Evolutionary conservation across 2,888 invertebrate genomes (phyloP).

Genomic region (Melanargia galathea): DNA sequence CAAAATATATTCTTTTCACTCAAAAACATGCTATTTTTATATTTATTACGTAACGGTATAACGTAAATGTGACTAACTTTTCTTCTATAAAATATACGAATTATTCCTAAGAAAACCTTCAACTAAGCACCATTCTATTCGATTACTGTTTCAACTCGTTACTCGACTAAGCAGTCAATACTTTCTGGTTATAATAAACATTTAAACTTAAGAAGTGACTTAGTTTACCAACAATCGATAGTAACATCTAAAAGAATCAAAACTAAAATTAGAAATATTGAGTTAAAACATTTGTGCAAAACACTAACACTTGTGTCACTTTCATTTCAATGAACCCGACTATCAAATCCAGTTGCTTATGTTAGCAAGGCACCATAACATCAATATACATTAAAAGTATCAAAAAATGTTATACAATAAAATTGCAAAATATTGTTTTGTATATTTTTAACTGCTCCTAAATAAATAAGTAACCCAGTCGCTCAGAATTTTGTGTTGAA

Average conservation of each 20-base stretch:
- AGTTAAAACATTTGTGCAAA: constrained; percentile 77
- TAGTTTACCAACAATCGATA: constrained; percentile 55
- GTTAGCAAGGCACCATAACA: constrained; percentile 79
- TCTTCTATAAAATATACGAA: constrained; percentile 66
- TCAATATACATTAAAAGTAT: constrained; percentile 70
- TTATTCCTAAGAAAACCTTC: constrained; percentile 70
- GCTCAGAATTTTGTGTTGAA: not conserved
- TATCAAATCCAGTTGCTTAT: constrained; percentile 77
- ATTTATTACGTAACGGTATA: constrained; percentile 44
- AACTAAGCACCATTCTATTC: constrained; percentile 82
- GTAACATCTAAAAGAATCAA: constrained; percentile 60
- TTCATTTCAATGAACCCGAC: constrained; percentile 35
- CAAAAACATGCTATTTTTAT: constrained; percentile 38
- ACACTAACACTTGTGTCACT: constrained; percentile 48
- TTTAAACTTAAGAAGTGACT: constrained; percentile 71
- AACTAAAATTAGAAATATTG: constrained; percentile 61
- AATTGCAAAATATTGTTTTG: constrained; percentile 31
- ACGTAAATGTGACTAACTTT: constrained; percentile 53
- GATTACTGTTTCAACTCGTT: constrained; percentile 73
- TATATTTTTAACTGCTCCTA: constrained; percentile 11
- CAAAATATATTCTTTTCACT: constrained; percentile 51
- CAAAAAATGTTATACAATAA: constrained; percentile 41
- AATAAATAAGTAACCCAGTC: constrained; percentile 14
- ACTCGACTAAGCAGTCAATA: constrained; percentile 77
- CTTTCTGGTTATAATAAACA: constrained; percentile 67